phyloP scores from a whole-genome alignment of 2,888 invertebrate genomes.

The Phengaris alcon region DNA sequence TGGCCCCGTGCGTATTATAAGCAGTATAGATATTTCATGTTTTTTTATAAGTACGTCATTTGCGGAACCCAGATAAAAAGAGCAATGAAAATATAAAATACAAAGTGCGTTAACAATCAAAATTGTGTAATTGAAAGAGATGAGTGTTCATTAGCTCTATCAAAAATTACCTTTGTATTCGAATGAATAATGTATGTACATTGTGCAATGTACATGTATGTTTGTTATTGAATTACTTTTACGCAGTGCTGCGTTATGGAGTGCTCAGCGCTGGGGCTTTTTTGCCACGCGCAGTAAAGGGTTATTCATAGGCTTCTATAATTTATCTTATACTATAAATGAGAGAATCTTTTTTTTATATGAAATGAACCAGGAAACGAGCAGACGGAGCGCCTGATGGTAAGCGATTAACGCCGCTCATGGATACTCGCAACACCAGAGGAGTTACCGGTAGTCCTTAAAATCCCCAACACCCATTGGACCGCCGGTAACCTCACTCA shows the following conservation, averaged over 20 bases:
- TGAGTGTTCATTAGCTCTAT: conserved; percentile 15
- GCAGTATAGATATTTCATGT: not conserved
- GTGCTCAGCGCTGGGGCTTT: not conserved
- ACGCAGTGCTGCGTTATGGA: not conserved
- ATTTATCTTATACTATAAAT: not conserved
- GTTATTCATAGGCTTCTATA: not conserved
- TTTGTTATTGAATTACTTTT: conserved; percentile 1
- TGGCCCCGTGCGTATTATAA: too few species aligned
- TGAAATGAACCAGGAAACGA: too few species aligned
- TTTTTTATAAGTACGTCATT: not conserved
- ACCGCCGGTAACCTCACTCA: too few species aligned
- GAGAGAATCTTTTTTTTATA: too few species aligned
- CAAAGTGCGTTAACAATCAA: conserved; percentile 1
- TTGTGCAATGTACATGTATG: not conserved
- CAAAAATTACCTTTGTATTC: conserved; percentile 25
- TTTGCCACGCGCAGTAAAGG: not conserved
- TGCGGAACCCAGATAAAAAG: not conserved
- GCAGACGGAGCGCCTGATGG: too few species aligned
- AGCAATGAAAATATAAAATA: not conserved
- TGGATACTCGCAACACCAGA: too few species aligned
- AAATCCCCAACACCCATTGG: too few species aligned
- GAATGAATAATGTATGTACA: conserved; percentile 14
- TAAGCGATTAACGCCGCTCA: too few species aligned
- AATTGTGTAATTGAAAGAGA: conserved; percentile 17
- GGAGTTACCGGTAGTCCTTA: too few species aligned